A percentile compares a stretch with the other conserved stretches of the same genome.
phyloP scores from a whole-genome alignment of 2,113 vertebrate species.

The Neogobius melanostomus region DNA sequence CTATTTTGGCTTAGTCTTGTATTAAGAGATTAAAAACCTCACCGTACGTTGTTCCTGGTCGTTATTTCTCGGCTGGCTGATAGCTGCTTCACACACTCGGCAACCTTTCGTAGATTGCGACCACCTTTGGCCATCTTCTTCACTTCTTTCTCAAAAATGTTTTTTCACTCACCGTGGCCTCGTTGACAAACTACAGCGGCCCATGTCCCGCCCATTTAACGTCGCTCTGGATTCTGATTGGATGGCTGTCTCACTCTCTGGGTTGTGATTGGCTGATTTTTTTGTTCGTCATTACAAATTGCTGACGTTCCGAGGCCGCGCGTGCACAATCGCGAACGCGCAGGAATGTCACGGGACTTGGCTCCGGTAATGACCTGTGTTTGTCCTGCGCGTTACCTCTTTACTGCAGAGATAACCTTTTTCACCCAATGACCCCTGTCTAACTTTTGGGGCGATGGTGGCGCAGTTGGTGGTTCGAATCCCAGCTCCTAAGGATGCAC shows the following conservation, averaged over 20 bases:
- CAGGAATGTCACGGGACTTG: constrained; percentile 69
- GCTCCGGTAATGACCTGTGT: constrained; percentile 42
- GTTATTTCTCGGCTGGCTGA: constrained; percentile 57
- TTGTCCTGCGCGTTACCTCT: neutral
- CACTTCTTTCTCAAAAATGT: constrained; percentile 11
- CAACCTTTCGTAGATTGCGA: constrained; percentile 65
- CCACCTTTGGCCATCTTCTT: constrained; percentile 81
- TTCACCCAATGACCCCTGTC: too few species aligned
- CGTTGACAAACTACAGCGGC: neutral
- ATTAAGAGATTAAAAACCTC: neutral
- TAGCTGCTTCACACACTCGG: constrained; percentile 66
- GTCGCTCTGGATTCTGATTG: constrained; percentile 42
- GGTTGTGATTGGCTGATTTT: constrained; percentile 42
- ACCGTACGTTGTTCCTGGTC: constrained; percentile 68
- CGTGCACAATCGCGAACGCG: constrained; percentile 23
- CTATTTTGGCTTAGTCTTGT: neutral
- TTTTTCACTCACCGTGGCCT: neutral
- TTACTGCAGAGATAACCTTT: too few species aligned
- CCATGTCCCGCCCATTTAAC: constrained; percentile 1
- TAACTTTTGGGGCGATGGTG: too few species aligned
- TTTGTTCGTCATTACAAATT: neutral
- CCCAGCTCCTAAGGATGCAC: too few species aligned
- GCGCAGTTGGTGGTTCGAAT: too few species aligned
- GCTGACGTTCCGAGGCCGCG: constrained; percentile 6
- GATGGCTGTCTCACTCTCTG: rapidly evolving